Conservation (phyloP, 2,888 invertebrate genomes). For the Dryobotodes eremita region DNA sequence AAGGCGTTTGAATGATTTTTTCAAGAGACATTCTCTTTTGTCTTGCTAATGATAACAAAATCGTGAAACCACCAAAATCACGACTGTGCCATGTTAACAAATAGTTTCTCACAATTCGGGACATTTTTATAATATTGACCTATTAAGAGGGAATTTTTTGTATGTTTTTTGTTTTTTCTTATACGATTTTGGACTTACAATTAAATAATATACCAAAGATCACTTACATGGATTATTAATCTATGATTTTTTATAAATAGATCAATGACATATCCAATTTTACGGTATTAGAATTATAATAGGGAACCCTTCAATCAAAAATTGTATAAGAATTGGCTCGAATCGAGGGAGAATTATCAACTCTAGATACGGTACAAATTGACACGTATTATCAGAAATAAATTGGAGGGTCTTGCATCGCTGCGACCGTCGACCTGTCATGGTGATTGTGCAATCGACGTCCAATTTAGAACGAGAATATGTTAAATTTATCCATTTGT, state of each 20-base stretch:
- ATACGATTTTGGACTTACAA: background rate
- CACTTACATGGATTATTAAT: background rate
- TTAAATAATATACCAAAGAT: background rate
- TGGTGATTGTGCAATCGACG: constrained; percentile 15
- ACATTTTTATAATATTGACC: background rate
- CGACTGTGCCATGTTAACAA: background rate
- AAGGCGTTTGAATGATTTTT: background rate
- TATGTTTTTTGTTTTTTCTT: too few relatives aligned
- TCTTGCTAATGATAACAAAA: background rate
- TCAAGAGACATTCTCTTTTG: background rate
- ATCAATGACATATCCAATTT: constrained; percentile 6
- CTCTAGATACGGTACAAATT: constrained; percentile 31
- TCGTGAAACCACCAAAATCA: background rate
- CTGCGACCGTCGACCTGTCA: constrained; percentile 6
- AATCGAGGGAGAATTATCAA: constrained; percentile 3
- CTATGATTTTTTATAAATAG: background rate
- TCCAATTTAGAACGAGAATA: constrained; percentile 32
- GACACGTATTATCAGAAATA: constrained; percentile 44
- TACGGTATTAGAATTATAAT: constrained; percentile 4
- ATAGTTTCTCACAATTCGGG: background rate
- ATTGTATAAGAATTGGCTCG: constrained; percentile 24
- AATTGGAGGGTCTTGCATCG: constrained; percentile 39
- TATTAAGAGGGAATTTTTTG: too few relatives aligned
- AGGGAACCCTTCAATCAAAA: background rate
- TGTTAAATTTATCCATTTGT: constrained; percentile 16